Percentiles rank a stretch among this genome's conserved stretches.
These are phyloP conservation scores for Caloenas nicobarica DNA, from an alignment of 2,113 vertebrate species.

Conservation along the genomic window DNA sequence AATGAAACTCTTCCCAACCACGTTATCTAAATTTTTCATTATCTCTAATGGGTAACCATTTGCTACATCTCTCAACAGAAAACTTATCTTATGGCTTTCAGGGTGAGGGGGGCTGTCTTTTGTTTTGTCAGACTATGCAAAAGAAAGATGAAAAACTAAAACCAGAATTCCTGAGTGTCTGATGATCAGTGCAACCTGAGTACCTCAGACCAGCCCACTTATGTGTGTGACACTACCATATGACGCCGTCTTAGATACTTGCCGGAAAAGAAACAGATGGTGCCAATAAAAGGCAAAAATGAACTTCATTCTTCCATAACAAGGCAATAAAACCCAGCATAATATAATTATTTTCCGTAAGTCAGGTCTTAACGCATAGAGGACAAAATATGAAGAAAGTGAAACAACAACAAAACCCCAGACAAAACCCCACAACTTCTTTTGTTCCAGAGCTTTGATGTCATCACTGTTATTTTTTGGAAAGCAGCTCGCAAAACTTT, in stretches of 20 bases:
- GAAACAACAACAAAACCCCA: background rate
- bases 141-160: background rate
- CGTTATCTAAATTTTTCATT: background rate
- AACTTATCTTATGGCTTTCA: background rate
- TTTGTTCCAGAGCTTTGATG: constrained; percentile 53
- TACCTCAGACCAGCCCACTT: background rate
- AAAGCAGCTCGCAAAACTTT: background rate
- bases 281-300: constrained; percentile 67
- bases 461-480: constrained; percentile 15
- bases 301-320: constrained; percentile 61
- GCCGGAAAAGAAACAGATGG: constrained; percentile 70
- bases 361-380: constrained; percentile 9
- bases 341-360: constrained; percentile 70
- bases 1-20: background rate
- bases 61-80: background rate
- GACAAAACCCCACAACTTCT: background rate
- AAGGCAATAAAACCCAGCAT: constrained; percentile 50
- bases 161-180: background rate
- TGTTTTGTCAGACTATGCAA: background rate
- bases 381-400: background rate
- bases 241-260: background rate
- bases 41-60: background rate
- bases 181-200: background rate
- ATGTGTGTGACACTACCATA: background rate
- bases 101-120: background rate